Base-by-base conservation (phyloP, 2,113 vertebrate genomes). In the Cryptotis parvus region DNA sequence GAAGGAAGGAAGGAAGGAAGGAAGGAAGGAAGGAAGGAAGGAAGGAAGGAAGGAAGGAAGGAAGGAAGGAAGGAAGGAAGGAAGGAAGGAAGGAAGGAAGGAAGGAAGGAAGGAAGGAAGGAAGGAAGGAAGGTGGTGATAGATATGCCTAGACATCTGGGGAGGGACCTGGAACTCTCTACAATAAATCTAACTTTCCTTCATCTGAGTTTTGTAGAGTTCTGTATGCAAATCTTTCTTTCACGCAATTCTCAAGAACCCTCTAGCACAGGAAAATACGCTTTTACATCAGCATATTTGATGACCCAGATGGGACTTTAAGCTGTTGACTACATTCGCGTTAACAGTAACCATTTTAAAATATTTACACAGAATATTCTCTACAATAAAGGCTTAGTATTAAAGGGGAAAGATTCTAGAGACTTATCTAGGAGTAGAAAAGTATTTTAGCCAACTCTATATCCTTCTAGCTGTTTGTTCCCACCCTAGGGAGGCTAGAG, bases 261-360 rank as follows among this genome's bases (percentile, higher is more conserved):
- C n/a, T n/a, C n/a, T n/a, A n/a, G n/a, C 11, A 75, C 12, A 91
- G 3, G 52, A 9, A 31, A n/a, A n/a, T n/a, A n/a, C n/a, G n/a
- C n/a, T n/a, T n/a, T n/a, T n/a, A n/a, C n/a, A n/a, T n/a, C n/a
- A n/a, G n/a, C n/a, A n/a, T n/a, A n/a, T n/a, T n/a, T 31, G 0
- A 52, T 26, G 49, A 68, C 58, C 18, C n/a, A n/a, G n/a, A n/a
- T n/a, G n/a, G n/a, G n/a, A n/a, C n/a, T n/a, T n/a, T n/a, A n/a
- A n/a, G n/a, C n/a, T n/a, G n/a, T n/a, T n/a, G n/a, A n/a, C n/a
- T n/a, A n/a, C n/a, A n/a, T n/a, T n/a, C n/a, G n/a, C n/a, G n/a
- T n/a, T n/a, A n/a, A n/a, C 68, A 49, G 12, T 55, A 77, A 84
- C 7, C 29, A 68, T 77, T 65, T 76, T 69, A 33, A 92, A 95